Percentiles rank a stretch among this genome's conserved stretches.
Evolutionary conservation across 1,140 invertebrate species (phyloP).

Genomic region (Pectinophora gossypiella): DNA sequence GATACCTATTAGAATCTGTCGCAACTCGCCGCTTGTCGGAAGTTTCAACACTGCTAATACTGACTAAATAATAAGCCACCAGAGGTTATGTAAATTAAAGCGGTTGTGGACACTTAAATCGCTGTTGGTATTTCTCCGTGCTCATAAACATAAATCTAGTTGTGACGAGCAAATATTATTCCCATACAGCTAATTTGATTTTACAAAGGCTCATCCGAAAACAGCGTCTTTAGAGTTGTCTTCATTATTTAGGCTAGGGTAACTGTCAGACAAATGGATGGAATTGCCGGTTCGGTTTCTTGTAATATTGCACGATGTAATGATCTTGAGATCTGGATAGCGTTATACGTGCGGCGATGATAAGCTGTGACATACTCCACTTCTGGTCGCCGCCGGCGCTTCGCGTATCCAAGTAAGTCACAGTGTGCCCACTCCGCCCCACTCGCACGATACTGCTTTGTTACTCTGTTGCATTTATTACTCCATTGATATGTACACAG

Average conservation of each 20-base stretch:
- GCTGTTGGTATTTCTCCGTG: neutral
- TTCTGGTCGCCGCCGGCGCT: constrained; percentile 22
- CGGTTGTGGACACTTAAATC: constrained; percentile 3
- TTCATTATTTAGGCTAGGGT: too few relatives aligned
- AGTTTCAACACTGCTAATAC: constrained; percentile 51
- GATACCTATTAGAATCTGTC: constrained; percentile 47
- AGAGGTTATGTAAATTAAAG: constrained; percentile 47
- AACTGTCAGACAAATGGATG: too few relatives aligned
- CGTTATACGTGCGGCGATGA: constrained; percentile 25
- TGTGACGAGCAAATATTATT: neutral
- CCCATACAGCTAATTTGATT: too few relatives aligned
- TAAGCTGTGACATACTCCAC: constrained; percentile 59
- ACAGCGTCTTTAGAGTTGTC: too few relatives aligned
- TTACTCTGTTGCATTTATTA: constrained; percentile 45
- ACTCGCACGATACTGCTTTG: constrained; percentile 46
- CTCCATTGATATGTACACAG: constrained; percentile 44
- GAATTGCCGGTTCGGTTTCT: too few relatives aligned
- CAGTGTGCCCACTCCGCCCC: too few relatives aligned
- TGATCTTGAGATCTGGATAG: too few relatives aligned
- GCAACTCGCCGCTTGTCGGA: constrained; percentile 44
- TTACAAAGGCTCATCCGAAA: too few relatives aligned
- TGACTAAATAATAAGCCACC: constrained; percentile 36
- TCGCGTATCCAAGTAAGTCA: too few relatives aligned
- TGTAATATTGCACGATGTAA: too few relatives aligned
- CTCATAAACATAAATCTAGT: neutral